Conservation (phyloP, 2,113 vertebrate species). For the Lethenteron reissneri region DNA sequence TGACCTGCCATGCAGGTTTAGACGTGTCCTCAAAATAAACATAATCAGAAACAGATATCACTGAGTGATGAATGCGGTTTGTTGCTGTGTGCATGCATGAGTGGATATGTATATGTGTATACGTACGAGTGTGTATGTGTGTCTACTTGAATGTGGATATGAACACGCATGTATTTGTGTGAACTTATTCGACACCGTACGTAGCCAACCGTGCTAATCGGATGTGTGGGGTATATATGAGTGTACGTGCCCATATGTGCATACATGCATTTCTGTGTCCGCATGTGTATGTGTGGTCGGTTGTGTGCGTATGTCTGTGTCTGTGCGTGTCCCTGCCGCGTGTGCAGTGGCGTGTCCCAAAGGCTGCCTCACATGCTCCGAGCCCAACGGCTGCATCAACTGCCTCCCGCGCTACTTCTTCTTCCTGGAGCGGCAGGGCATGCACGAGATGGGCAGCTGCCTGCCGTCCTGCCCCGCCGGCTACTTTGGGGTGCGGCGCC, state of each 20-base stretch:
- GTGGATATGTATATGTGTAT: too few relatives aligned
- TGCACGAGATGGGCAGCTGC: constrained; percentile 6
- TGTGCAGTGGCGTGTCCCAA: constrained; percentile 5
- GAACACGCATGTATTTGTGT: too few relatives aligned
- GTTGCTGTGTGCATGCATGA: too few relatives aligned
- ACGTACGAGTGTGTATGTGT: too few relatives aligned
- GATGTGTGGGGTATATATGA: not conserved
- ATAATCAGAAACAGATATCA: too few relatives aligned
- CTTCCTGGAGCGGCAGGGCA: not conserved
- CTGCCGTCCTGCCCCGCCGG: constrained; percentile 2
- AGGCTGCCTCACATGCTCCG: not conserved
- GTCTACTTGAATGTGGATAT: too few relatives aligned
- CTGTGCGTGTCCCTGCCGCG: not conserved
- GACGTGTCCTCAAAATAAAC: too few relatives aligned
- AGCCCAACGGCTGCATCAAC: constrained; percentile 5
- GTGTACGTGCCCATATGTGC: not conserved
- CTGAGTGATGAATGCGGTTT: too few relatives aligned
- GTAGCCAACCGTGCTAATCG: too few relatives aligned
- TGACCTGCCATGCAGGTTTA: too few relatives aligned
- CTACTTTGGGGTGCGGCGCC: not conserved
- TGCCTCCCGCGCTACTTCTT: constrained; percentile 1
- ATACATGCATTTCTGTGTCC: not conserved
- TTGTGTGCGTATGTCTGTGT: not conserved
- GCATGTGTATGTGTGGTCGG: not conserved
- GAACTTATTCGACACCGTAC: too few relatives aligned